Percentiles rank a stretch among this genome's conserved stretches.
Evolutionary conservation across 2,113 vertebrate genomes (phyloP).

Genomic region (Epinephelus fuscoguttatus): DNA sequence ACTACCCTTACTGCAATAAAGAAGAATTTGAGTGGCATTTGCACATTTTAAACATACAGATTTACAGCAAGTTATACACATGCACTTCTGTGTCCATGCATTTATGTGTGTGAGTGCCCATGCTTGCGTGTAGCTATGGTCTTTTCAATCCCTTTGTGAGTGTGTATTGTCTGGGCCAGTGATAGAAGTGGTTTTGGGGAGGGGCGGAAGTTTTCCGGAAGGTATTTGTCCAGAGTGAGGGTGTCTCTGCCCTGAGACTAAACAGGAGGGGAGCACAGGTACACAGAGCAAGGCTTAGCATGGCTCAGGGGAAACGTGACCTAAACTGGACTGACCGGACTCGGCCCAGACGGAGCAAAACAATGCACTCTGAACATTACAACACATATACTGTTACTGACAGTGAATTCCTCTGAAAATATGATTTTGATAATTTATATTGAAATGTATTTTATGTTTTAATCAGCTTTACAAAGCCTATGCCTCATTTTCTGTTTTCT

Average conservation of each 20-base stretch:
- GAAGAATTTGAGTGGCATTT: not conserved
- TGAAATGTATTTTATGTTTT: slow-evolving; percentile 5
- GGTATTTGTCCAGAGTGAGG: slow-evolving; percentile 72
- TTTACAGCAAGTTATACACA: not conserved
- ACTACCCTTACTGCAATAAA: not conserved
- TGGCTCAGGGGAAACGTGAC: slow-evolving; percentile 18
- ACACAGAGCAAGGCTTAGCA: slow-evolving; percentile 31
- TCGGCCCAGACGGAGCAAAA: slow-evolving; percentile 14
- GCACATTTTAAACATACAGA: not conserved
- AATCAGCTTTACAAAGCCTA: slow-evolving; percentile 25
- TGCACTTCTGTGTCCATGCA: not conserved
- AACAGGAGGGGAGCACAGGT: slow-evolving; percentile 63
- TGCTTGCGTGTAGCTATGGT: slow-evolving; percentile 35
- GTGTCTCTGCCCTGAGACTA: slow-evolving; percentile 71
- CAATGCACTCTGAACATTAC: not conserved
- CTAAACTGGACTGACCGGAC: slow-evolving; percentile 23
- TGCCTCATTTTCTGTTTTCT: slow-evolving; percentile 18
- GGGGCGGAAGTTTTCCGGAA: slow-evolving; percentile 68
- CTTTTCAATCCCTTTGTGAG: slow-evolving; percentile 69
- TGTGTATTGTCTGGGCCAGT: slow-evolving; percentile 64
- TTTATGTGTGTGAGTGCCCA: not conserved
- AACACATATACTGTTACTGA: not conserved
- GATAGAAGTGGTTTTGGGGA: slow-evolving; percentile 80
- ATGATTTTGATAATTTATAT: not conserved
- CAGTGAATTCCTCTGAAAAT: not conserved